Evolutionary conservation across 2,113 vertebrate species (phyloP).

Genomic region (Chloroceryle aenea): DNA sequence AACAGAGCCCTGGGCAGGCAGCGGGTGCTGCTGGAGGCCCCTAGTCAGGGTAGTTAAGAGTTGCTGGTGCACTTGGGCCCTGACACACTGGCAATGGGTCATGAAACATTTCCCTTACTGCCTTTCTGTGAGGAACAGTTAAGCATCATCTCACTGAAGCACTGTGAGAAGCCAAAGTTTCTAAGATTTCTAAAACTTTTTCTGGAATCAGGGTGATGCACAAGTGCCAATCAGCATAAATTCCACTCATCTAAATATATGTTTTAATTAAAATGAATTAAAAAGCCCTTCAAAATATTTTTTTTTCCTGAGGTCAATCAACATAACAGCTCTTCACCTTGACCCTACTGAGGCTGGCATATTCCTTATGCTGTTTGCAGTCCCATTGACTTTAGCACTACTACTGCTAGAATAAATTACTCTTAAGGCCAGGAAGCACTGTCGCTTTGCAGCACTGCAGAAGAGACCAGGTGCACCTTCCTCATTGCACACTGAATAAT

Average conservation of each 20-base stretch:
- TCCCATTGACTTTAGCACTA: constrained; percentile 8
- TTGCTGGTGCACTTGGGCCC: neutral
- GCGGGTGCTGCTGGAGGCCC: neutral
- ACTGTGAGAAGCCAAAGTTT: neutral
- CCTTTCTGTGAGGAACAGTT: neutral
- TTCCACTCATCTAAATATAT: constrained; percentile 10
- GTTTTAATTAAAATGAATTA: constrained; percentile 33
- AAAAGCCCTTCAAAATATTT: constrained; percentile 22
- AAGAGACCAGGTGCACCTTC: neutral
- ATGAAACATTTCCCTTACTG: neutral
- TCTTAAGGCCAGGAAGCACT: neutral
- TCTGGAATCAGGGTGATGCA: neutral
- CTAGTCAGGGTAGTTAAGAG: neutral
- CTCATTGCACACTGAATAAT: neutral
- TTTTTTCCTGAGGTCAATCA: constrained; percentile 57
- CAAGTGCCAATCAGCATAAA: constrained; percentile 39
- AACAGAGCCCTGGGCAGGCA: neutral
- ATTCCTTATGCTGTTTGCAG: neutral
- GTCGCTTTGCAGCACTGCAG: neutral
- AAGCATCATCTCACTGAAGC: neutral
- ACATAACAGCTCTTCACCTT: constrained; percentile 39
- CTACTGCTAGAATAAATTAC: neutral
- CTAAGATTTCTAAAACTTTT: constrained; percentile 11
- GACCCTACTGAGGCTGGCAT: neutral
- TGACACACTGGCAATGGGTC: rapidly evolving